These are phyloP conservation scores for Myripristis jacobus DNA, from an alignment of 2,797 vertebrate species.

Conservation along the genomic window DNA sequence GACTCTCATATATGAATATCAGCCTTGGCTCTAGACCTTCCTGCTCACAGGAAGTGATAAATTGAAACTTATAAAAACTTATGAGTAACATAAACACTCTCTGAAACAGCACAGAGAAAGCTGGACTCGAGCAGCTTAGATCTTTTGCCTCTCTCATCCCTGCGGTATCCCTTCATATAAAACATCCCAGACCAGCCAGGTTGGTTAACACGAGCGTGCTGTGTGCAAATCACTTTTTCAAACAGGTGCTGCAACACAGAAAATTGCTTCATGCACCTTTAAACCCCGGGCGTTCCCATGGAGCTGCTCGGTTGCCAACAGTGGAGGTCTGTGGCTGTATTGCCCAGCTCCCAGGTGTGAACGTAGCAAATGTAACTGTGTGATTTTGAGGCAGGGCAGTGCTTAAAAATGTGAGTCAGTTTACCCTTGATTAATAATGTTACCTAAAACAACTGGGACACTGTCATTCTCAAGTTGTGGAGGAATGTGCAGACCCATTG, in stretches of 20 bases:
- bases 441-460: neutral
- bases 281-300: neutral
- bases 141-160: neutral
- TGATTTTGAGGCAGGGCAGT: neutral
- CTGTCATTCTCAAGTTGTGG: neutral
- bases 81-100: too few relatives aligned
- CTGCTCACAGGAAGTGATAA: too few relatives aligned
- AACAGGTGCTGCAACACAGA: neutral
- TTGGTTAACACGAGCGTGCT: neutral
- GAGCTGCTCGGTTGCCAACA: conserved; percentile 20
- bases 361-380: neutral
- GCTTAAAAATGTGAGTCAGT: conserved; percentile 18
- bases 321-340: neutral
- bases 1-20: too few relatives aligned
- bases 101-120: too few relatives aligned
- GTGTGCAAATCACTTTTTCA: neutral
- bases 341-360: conserved; percentile 4
- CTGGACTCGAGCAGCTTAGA: neutral
- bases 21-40: too few relatives aligned
- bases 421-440: conserved; percentile 3
- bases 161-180: too few relatives aligned
- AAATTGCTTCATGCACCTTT: neutral
- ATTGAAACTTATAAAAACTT: too few relatives aligned
- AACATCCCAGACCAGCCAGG: too few relatives aligned
- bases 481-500: conserved; percentile 21